These are phyloP conservation scores for Bos taurus DNA, from an alignment of 2,113 vertebrate genomes.

Conservation along the genomic window ARS-UCD2.0 NC_037336.1:83048001-83048500, in stretches of 20 bases:
- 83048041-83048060: not conserved
- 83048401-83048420: not conserved
- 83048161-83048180: not conserved
- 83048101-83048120: not conserved
- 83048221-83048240: not conserved
- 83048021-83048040: not conserved
- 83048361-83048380: not conserved
- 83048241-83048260: not conserved
- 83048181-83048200: not conserved
- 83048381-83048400: not conserved
- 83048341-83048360: not conserved
- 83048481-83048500: not conserved
- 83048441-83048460: not conserved
- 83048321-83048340: not conserved
- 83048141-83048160: not conserved
- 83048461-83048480: not conserved
- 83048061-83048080: not conserved
- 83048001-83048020: no score
- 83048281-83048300: not conserved
- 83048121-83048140: not conserved
- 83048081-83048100: not conserved
- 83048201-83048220: not conserved
- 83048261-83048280: not conserved
- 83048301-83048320: fast-evolving
- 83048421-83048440: not conserved